These are phyloP conservation scores for Origma solitaria DNA, from an alignment of 2,113 vertebrate genomes.

Conservation along the genomic window DNA sequence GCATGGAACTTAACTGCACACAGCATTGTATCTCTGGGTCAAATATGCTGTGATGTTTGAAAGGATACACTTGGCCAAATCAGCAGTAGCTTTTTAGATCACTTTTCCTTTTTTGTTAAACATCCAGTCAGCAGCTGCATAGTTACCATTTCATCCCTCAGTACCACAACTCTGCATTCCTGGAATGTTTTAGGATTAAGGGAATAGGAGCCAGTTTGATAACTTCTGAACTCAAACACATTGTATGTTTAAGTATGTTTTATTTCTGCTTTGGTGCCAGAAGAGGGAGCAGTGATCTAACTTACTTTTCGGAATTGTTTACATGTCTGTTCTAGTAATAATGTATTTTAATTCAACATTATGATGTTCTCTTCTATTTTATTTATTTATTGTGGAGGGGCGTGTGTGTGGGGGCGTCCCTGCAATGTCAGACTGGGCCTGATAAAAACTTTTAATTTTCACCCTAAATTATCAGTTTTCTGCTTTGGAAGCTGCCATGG, in stretches of 20 bases:
- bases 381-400: not conserved
- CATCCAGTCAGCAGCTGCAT: not conserved
- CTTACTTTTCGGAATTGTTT: not conserved
- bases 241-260: not conserved
- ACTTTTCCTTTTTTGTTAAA: not conserved
- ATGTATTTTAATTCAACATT: not conserved
- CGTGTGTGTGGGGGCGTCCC: fast-evolving
- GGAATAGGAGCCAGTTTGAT: not conserved
- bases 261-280: not conserved
- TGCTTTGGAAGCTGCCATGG: not conserved
- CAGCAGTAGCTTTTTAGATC: not conserved
- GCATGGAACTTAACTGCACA: not conserved
- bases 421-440: not conserved
- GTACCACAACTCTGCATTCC: not conserved
- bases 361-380: not conserved
- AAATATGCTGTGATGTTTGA: not conserved
- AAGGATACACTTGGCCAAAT: not conserved
- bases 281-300: constrained; percentile 23
- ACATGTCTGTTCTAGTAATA: not conserved
- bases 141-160: not conserved
- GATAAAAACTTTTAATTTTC: not conserved
- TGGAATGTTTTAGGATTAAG: not conserved
- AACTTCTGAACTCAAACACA: not conserved
- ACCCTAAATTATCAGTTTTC: not conserved
- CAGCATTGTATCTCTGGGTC: not conserved